Conservation (phyloP, 2,113 vertebrate genomes). For the Nibea albiflora region DNA sequence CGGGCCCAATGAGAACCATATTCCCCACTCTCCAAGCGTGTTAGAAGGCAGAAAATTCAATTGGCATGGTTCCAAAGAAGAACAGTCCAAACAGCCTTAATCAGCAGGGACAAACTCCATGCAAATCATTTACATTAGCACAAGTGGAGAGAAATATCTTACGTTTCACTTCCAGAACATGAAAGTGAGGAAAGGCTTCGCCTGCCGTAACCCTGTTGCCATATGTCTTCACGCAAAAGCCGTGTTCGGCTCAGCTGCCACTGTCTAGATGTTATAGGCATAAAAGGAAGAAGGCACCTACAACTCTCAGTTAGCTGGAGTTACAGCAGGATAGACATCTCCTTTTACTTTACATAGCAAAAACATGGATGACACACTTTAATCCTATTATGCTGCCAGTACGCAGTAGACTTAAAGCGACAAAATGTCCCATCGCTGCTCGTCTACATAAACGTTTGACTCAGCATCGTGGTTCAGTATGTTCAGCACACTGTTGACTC, state of each 20-base stretch:
- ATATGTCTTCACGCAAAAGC: background rate
- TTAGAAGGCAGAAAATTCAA: conserved; percentile 77
- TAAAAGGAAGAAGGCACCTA: background rate
- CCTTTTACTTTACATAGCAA: background rate
- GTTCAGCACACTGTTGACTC: background rate
- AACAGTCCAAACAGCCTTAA: conserved; percentile 73
- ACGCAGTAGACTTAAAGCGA: background rate
- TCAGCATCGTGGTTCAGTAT: background rate
- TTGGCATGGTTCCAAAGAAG: conserved; percentile 72
- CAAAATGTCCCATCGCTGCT: background rate
- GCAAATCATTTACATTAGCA: conserved; percentile 73
- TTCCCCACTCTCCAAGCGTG: conserved; percentile 63
- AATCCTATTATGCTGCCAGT: background rate
- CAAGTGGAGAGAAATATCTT: conserved; percentile 44
- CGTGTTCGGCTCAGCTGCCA: background rate
- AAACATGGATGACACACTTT: background rate
- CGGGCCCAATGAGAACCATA: conserved; percentile 65
- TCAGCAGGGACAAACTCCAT: conserved; percentile 71
- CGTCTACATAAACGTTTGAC: background rate
- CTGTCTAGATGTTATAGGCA: background rate
- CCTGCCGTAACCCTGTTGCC: conserved; percentile 21
- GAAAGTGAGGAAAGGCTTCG: conserved; percentile 21
- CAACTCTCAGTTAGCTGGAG: background rate
- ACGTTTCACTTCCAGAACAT: conserved; percentile 43
- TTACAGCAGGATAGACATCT: background rate